Base-by-base conservation (phyloP, 2,888 invertebrate genomes). In the Eristalinus aeneus region DNA sequence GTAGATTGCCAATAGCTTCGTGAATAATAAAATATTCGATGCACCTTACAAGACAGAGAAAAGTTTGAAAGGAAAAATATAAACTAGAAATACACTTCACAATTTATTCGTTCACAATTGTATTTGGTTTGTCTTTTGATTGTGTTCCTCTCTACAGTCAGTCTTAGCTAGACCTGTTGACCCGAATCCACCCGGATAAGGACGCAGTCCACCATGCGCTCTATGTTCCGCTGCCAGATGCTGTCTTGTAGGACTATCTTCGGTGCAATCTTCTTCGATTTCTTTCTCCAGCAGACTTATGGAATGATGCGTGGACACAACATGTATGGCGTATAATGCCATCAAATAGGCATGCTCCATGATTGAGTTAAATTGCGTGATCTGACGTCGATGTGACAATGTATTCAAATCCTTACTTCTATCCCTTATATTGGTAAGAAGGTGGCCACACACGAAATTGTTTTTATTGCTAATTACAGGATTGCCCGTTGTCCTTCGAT, bases 101-200 rank as follows among this genome's bases (percentile, higher is more conserved):
- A 5, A 16, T 46, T 46, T 46, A 46, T 46, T 46, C 16, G n/a
- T 16, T 1, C 1, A 5, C 4, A 11, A 6, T n/a, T 46, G 2
- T 46, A 6, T 46, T 16, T 6, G 16, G 16, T 16, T 46, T 46
- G 6, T 16, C 16, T 1, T 16, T 16, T 46, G 16, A 16, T 8
- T 39, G 0, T 8, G 1, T 46, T 2, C 6, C n/a, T 39, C n/a
- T 39, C 6, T n/a, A 8, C 46, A 46, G 46, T 16, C 46, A 5
- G 46, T 8, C 8, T 46, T 46, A 16, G 46, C 53, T 23, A 32
- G 5, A 6, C 53, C 16, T 5, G 32, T 53, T 53, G 63, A 61
- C 6, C 22, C 39, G 63, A 73, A 67, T 22, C 36, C 12, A n/a
- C 54, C 64, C 36, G 63, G 56, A 54, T 34, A 39, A 20, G 64